Conservation (phyloP, 2,113 vertebrate species). For the Coptodon bakossiorum region DNA sequence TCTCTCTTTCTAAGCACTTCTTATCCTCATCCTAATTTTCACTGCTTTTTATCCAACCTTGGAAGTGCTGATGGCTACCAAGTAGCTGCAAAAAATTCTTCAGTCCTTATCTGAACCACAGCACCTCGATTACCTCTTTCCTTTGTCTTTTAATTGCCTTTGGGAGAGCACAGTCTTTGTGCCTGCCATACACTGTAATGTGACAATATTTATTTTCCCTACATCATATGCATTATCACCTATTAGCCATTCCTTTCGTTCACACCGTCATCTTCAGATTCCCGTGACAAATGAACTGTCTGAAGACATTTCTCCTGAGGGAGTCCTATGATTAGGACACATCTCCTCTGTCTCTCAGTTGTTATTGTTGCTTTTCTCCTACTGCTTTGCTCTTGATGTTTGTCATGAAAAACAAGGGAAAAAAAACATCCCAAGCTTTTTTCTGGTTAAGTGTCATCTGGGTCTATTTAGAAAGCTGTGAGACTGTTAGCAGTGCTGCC, state of each 20-base stretch:
- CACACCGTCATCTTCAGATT: constrained; percentile 1
- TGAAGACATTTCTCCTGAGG: constrained; percentile 7
- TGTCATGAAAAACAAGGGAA: constrained; percentile 21
- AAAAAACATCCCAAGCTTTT: constrained; percentile 14
- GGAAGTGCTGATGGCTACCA: neutral
- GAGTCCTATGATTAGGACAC: constrained; percentile 35
- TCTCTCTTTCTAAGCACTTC: neutral
- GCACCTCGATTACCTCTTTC: neutral
- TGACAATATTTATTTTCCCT: constrained; percentile 14
- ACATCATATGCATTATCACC: constrained; percentile 24
- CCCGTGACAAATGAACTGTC: constrained; percentile 32
- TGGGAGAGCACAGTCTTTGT: neutral
- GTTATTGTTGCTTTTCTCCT: constrained; percentile 21
- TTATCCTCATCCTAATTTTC: neutral
- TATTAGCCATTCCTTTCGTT: constrained; percentile 9
- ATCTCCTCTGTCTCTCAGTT: neutral
- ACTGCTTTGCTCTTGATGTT: constrained; percentile 35
- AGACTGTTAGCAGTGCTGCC: constrained; percentile 44
- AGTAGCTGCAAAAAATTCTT: neutral
- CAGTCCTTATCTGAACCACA: constrained; percentile 2
- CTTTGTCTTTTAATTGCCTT: constrained; percentile 29
- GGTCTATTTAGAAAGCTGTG: constrained; percentile 51
- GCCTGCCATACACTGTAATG: neutral
- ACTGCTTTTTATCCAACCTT: neutral
- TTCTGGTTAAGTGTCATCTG: constrained; percentile 53